Evolutionary conservation across 2,888 invertebrate species (phyloP).

Genomic region (Xestoiulus laeticollis): DNA sequence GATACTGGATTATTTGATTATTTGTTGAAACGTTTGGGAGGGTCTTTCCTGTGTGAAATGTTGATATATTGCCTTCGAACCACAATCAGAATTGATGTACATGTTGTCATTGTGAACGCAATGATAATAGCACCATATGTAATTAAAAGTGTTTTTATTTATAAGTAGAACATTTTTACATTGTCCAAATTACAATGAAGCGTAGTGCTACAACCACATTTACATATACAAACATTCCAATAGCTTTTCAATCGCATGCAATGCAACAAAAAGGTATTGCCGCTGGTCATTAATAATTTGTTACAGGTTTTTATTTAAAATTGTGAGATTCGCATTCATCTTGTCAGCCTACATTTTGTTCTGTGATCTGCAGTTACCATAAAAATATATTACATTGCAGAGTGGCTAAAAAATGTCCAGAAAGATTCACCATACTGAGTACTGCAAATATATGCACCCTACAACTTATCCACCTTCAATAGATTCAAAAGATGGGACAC

Average conservation of each 20-base stretch:
- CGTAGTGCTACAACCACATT: neutral
- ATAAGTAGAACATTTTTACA: neutral
- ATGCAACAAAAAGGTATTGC: neutral
- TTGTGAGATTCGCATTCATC: no score
- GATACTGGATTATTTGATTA: no score
- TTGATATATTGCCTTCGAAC: no score
- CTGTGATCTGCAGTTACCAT: no score
- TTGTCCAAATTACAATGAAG: neutral
- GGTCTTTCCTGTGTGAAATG: neutral
- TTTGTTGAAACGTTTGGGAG: no score
- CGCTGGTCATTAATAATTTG: neutral
- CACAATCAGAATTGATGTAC: neutral
- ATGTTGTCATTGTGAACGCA: neutral
- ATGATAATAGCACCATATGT: neutral
- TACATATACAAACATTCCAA: neutral
- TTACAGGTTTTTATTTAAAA: neutral
- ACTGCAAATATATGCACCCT: no score
- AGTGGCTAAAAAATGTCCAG: no score
- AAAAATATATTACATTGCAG: no score
- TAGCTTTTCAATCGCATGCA: neutral
- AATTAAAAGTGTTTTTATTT: neutral
- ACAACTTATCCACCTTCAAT: no score
- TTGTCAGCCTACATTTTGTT: neutral
- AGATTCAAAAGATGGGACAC: no score
- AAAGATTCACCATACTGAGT: no score